These are phyloP conservation scores for Anhinga anhinga DNA, from an alignment of 2,113 vertebrate genomes.

Conservation along the genomic window DNA sequence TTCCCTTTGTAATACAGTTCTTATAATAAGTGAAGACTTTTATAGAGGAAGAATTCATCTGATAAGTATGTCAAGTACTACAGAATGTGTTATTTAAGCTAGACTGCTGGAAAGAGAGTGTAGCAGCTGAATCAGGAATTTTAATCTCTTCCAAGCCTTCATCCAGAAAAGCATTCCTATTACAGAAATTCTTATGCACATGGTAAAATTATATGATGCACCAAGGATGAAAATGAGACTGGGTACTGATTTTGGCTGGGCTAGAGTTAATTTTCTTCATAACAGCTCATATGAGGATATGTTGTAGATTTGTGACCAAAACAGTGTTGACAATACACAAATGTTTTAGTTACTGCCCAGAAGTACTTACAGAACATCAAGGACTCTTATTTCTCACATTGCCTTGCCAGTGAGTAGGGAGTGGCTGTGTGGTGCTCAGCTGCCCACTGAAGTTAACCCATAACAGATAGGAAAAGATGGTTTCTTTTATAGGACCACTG, in stretches of 20 bases:
- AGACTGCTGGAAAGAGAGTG: not conserved
- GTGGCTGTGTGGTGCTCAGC: not conserved
- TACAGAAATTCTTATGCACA: not conserved
- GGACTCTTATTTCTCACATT: not conserved
- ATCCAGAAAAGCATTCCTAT: not conserved
- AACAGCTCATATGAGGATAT: not conserved
- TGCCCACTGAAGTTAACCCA: not conserved
- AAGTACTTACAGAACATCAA: not conserved
- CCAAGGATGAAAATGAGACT: not conserved
- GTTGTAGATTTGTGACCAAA: not conserved
- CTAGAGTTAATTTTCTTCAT: not conserved
- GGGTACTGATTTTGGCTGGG: not conserved
- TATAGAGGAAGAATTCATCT: not conserved
- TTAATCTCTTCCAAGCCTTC: not conserved
- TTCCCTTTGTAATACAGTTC: not conserved
- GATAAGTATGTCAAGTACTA: not conserved
- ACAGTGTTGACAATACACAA: not conserved
- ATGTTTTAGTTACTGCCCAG: not conserved
- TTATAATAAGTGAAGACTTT: not conserved
- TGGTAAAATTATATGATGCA: not conserved
- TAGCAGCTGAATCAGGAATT: not conserved
- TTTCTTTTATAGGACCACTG: not conserved
- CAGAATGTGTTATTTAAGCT: not conserved
- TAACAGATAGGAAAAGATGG: not conserved
- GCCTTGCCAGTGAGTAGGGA: accelerated